Conservation (phyloP, 2,797 vertebrate species). For the Picus viridis region DNA sequence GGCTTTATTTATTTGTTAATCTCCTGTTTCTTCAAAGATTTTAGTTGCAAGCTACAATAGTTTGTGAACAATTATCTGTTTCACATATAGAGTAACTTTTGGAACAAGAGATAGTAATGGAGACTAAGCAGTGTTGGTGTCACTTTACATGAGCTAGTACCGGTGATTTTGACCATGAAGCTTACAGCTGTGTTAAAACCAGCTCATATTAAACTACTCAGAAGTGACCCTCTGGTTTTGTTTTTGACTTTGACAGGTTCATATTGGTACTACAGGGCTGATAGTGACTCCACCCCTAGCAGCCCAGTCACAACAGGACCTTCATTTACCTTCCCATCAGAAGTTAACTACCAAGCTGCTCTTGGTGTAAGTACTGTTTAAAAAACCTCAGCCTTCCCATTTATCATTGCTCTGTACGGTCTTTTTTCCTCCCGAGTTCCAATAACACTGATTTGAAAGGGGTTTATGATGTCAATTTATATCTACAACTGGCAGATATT, state of each 20-base stretch:
- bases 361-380: conserved; percentile 78
- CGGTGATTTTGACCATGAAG: background rate
- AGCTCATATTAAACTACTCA: background rate
- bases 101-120: background rate
- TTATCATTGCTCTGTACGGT: background rate
- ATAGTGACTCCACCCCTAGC: conserved; percentile 98
- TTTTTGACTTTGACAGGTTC: conserved; percentile 83
- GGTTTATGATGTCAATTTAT: background rate
- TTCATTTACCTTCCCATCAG: conserved; percentile 93
- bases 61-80: background rate
- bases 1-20: background rate
- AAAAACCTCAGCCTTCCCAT: background rate
- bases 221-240: background rate
- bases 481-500: background rate
- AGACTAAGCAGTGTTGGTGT: background rate
- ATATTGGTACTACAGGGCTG: conserved; percentile 95
- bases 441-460: background rate
- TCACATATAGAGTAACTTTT: background rate
- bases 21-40: background rate
- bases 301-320: conserved; percentile 95
- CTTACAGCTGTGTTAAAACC: background rate
- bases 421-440: background rate
- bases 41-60: background rate
- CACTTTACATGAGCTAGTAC: background rate
- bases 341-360: conserved; percentile 87